Conservation (phyloP, 1,140 invertebrate genomes). For the Harlomillsia oculata region DNA sequence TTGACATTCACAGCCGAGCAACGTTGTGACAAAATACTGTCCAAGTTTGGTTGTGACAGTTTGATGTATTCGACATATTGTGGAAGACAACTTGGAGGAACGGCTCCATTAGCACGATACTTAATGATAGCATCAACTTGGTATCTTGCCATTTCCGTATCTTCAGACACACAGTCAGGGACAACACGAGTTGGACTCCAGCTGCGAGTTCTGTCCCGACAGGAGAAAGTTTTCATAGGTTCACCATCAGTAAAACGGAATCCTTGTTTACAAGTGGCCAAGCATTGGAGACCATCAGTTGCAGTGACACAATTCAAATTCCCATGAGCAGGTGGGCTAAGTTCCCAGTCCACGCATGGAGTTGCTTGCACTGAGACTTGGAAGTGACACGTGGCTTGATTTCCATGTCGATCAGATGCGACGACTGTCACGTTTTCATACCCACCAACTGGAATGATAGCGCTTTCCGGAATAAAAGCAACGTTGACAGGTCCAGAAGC, state of each 20-base stretch:
- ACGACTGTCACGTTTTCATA: slow-evolving; percentile 91
- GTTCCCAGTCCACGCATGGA: slow-evolving; percentile 86
- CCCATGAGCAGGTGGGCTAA: slow-evolving; percentile 76
- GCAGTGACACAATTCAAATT: slow-evolving; percentile 69
- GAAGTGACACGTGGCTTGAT: slow-evolving; percentile 79
- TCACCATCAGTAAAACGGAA: slow-evolving; percentile 84
- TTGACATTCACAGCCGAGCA: slow-evolving; percentile 91
- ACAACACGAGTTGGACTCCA: slow-evolving; percentile 79
- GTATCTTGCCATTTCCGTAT: slow-evolving; percentile 85
- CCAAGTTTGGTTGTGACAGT: slow-evolving; percentile 69
- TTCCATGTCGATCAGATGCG: slow-evolving; percentile 78
- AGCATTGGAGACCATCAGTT: slow-evolving; percentile 66
- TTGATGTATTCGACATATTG: slow-evolving; percentile 76
- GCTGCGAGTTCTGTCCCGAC: slow-evolving; percentile 57
- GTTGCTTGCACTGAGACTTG: slow-evolving; percentile 88
- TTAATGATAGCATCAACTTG: slow-evolving; percentile 78
- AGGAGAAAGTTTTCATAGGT: slow-evolving; percentile 72
- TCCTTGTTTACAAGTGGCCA: slow-evolving; percentile 82
- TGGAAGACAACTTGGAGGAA: slow-evolving; percentile 66
- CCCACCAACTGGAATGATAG: slow-evolving; percentile 75
- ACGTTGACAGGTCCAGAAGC: slow-evolving; percentile 77
- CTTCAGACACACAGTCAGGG: slow-evolving; percentile 86
- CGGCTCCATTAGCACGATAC: slow-evolving; percentile 80
- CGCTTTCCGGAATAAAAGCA: slow-evolving; percentile 71
- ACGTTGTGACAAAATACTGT: slow-evolving; percentile 71